Base-by-base conservation (phyloP, 2,113 vertebrate genomes). In the Haliaeetus leucogaster region DNA sequence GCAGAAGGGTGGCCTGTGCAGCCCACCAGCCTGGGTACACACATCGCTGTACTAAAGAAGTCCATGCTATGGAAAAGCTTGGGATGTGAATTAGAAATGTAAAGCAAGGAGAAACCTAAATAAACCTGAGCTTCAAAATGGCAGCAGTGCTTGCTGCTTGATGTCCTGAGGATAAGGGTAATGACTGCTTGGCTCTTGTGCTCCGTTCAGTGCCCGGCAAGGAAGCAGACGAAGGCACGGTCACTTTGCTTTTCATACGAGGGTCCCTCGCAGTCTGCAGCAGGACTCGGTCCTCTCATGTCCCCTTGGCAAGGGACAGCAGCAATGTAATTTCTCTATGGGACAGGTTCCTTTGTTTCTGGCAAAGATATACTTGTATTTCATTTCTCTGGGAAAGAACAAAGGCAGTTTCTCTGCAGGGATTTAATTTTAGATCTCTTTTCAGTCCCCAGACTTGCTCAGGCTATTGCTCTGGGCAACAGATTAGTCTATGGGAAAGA, bases 161-260 rank as follows among this genome's bases (percentile, higher is more conserved):
- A 5, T 73, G 21, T 3, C 25, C 6, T 7, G 20, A 29, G n/a
- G 19, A 15, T n/a, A 43, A 45, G 20, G 22, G 17, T 2, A 19
- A 19, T 13, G 42, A 45, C 36, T 19, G 3, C 43, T 53, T 3
- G 14, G 36, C 48, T 86, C 34, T 47, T 0, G 0, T 0, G 0
- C 4, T 73, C 15, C 50, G 16, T n/a, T 32, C 21, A 2, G 15
- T 5, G 19, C 21, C 25, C 42, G 7, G 2, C 0, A 0, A 59
- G 23, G 42, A 45, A 53, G 27, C 15, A 18, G 42, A 72, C 27
- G 27, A 22, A 52, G 36, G 25, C 32, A 42, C 0, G 0, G 10
- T 4, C 25, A 2, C 47, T 40, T 30, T 10, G 52, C 30, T 20
- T 76, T n/a, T 65, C 50, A 25, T 7, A 13, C 6, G 10, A 8